These are phyloP conservation scores for Brachionus rotundiformis DNA, from an alignment of 1,140 invertebrate species.

Conservation along the genomic window DNA sequence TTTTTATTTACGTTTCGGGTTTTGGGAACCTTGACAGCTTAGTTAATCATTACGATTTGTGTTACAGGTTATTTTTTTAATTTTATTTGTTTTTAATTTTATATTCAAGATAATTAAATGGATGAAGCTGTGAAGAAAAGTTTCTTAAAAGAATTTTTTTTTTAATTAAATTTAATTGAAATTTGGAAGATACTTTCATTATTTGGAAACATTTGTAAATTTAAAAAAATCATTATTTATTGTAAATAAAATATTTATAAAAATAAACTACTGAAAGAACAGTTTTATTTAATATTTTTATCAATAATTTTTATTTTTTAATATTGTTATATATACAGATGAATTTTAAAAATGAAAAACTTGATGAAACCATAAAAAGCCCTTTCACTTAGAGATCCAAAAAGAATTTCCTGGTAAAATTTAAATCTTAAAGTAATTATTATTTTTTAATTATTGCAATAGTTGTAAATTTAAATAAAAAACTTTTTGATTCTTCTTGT, in stretches of 20 bases:
- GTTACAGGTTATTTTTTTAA: slow-evolving; percentile 4
- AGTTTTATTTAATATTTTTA: background rate
- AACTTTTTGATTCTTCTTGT: no score
- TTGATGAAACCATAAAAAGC: no score
- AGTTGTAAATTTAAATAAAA: no score
- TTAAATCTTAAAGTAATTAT: no score
- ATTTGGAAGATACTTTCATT: background rate
- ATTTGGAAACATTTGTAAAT: background rate
- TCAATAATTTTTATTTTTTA: no score
- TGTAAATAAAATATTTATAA: slow-evolving; percentile 43
- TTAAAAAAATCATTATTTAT: background rate
- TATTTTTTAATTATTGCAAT: no score
- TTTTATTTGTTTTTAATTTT: slow-evolving; percentile 14
- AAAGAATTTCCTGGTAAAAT: no score
- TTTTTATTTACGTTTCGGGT: background rate
- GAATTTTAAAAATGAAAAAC: no score
- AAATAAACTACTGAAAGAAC: background rate
- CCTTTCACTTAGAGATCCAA: no score
- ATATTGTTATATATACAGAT: no score
- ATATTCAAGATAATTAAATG: background rate
- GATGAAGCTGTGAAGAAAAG: background rate
- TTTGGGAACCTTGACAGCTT: background rate
- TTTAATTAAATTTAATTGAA: background rate
- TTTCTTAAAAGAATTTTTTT: slow-evolving; percentile 16
- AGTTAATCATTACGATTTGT: background rate